Conservation (phyloP, 2,797 vertebrate species). For the Anguilla anguilla region DNA sequence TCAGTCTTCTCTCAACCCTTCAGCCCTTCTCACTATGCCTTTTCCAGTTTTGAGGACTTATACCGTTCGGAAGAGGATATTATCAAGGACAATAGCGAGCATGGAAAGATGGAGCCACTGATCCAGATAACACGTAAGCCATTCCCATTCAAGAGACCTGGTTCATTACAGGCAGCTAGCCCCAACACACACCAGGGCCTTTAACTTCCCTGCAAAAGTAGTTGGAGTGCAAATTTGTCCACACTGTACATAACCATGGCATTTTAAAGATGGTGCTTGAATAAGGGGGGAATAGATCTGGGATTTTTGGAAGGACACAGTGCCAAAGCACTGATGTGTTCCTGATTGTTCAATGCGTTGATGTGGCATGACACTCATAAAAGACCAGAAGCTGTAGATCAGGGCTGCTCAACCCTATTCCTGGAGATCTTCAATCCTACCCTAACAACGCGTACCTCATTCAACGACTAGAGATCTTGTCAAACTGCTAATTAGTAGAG, state of each 20-base stretch:
- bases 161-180: background rate
- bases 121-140: constrained; percentile 58
- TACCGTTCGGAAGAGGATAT: constrained; percentile 88
- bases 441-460: background rate
- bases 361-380: background rate
- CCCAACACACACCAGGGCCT: constrained; percentile 20
- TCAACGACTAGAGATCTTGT: background rate
- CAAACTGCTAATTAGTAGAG: background rate
- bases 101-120: constrained; percentile 37
- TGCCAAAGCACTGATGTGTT: background rate
- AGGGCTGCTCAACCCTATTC: background rate
- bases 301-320: background rate
- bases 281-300: background rate
- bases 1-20: background rate
- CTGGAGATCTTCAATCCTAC: background rate
- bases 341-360: background rate
- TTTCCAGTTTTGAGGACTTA: constrained; percentile 84
- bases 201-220: background rate
- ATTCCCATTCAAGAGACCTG: constrained; percentile 3
- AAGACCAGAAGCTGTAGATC: background rate
- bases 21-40: background rate
- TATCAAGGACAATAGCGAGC: constrained; percentile 58
- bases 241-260: background rate
- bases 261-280: background rate
- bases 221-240: background rate